Evolutionary conservation across 1,140 invertebrate species (phyloP), one percentile per base, ranked within the genome.

Genomic region (Monochamus saltuarius): DNA sequence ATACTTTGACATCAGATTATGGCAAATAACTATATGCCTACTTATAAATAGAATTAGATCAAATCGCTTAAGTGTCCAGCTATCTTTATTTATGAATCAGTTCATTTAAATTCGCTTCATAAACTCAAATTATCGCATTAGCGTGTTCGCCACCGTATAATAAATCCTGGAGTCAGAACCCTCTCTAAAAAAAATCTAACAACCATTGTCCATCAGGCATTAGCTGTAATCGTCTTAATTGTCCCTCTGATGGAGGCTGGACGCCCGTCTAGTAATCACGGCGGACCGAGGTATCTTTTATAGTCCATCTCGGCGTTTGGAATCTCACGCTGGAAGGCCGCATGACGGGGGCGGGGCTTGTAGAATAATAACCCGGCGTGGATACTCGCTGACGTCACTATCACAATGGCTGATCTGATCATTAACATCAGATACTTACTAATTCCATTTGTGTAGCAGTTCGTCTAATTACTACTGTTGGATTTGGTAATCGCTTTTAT

Each of bases 191-290:
- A 29, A 29, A 29, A 6, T 29, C 22, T 29, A 29, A 29, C 22
- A 29, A 29, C 22, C 22, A 29, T 29, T 29, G 22, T 29, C 22
- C 22, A 29, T 29, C 22, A 29, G 6, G 22, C 22, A 29, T 29
- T 29, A 29, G 22, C 22, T 29, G 46, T 42, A 61, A 61, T 61
- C 59, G 55, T 51, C 46, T 62, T 62, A 62, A 62, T 62, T 62
- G 61, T 50, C 53, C 55, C 45, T 49, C 53, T 64, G 59, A 64
- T 64, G 61, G 61, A 64, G 53, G 52, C 46, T 59, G 56, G 61
- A 53, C 57, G 52, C 52, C 54, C 42, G 45, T 52, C 42, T 50
- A 59, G 51, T 64, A 50, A 37, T 57, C 46, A 52, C 47, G 49
- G 55, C 57, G 36, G 14, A n/a, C 10, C 49, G 11, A 35, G 50